Percentiles rank a stretch among this genome's conserved stretches.
Evolutionary conservation across 2,113 vertebrate species (phyloP).

Genomic region (Heloderma charlesbogerti): DNA sequence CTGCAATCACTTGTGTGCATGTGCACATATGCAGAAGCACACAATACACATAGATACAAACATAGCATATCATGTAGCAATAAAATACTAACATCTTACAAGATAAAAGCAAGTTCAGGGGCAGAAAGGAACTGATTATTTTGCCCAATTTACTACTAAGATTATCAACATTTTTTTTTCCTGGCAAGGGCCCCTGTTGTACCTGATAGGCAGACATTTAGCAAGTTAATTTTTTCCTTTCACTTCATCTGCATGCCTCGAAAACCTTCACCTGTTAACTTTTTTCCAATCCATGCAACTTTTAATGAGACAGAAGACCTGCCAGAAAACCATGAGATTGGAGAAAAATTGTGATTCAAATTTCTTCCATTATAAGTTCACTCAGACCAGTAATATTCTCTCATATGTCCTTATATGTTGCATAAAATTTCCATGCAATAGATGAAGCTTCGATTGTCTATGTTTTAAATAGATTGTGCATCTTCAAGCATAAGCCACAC

Average conservation of each 20-base stretch:
- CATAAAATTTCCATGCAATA: neutral
- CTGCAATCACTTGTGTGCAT: neutral
- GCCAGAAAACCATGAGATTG: neutral
- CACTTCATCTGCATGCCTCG: neutral
- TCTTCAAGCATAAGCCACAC: neutral
- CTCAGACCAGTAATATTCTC: neutral
- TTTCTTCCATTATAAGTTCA: neutral
- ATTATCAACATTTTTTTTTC: too few relatives aligned
- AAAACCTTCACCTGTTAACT: neutral
- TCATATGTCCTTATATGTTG: neutral
- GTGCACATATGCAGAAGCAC: neutral
- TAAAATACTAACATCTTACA: neutral
- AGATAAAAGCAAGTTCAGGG: neutral
- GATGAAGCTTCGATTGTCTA: neutral
- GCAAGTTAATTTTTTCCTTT: neutral
- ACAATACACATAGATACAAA: neutral
- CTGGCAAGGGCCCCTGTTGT: neutral
- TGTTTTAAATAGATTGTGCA: neutral
- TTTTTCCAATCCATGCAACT: neutral
- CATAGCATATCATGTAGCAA: neutral
- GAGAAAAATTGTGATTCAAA: neutral
- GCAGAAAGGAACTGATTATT: neutral
- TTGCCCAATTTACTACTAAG: neutral
- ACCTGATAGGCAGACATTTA: neutral
- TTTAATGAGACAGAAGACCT: neutral